Base-by-base conservation (phyloP, 2,888 invertebrate species). In the Carabus problematicus region DNA sequence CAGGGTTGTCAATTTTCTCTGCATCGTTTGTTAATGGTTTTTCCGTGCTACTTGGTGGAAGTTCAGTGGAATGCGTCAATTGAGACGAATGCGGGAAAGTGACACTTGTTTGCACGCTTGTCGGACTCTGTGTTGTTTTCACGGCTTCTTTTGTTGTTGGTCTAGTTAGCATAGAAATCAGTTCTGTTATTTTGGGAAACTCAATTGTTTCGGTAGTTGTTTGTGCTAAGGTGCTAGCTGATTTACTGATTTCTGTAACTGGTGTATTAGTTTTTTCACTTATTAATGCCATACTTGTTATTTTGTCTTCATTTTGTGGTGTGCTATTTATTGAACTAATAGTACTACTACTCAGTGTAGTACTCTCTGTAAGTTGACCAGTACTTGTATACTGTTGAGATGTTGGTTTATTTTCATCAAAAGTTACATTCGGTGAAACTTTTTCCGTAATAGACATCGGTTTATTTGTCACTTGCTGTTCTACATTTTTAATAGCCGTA, bases 51-150 rank as follows among this genome's bases (percentile, higher is more conserved):
- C 60, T 67, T 67, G 59, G 67, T 47, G 60, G 42, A 67, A 42
- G 54, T 67, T 67, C 41, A 52, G 39, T 49, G 54, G 60, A 52
- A 67, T 60, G 59, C 18, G 67, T 67, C 42, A 67, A 54, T 60
- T 67, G 67, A 19, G 67, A 49, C 8, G 67, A 49, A 19, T 59
- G 67, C 60, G 67, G 60, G 67, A 67, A 67, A 67, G 67, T 67
- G 67, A 67, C 60, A 67, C 60, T 60, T 43, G 60, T 49, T 49
- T 16, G 52, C 8, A 47, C 60, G n/a, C n/a, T n/a, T 49, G 66
- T 66, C 60, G 52, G 40, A 60, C 19, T 60, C 19, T 59, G 60
- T 42, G 14, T 60, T 18, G 43, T 43, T 29, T 59, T 67, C 60
- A 54, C 52, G 59, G 56, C 40, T 56, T 18, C n/a, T 39, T 29